These are phyloP conservation scores for Icerya purchasi DNA, from an alignment of 2,888 invertebrate genomes.

Conservation along the genomic window DNA sequence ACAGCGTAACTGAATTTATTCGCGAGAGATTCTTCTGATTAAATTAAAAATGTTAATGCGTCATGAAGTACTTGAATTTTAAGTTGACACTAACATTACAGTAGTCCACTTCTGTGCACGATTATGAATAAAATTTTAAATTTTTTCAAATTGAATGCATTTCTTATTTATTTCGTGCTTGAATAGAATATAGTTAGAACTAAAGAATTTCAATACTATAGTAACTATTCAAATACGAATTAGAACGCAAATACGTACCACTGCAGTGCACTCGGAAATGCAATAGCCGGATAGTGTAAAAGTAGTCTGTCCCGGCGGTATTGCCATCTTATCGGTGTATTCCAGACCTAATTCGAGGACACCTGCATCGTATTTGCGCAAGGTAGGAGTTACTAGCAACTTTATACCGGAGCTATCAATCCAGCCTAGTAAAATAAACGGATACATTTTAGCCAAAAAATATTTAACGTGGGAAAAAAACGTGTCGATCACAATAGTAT, in stretches of 20 bases:
- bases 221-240: background rate
- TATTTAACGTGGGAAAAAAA: too few relatives aligned
- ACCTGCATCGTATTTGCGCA: slow-evolving; percentile 71
- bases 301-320: slow-evolving; percentile 51
- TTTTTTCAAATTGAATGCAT: background rate
- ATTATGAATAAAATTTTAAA: background rate
- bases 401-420: slow-evolving; percentile 77
- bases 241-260: slow-evolving; percentile 34
- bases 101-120: too few relatives aligned
- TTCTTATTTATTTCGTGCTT: background rate
- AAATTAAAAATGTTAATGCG: too few relatives aligned
- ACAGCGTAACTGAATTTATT: too few relatives aligned
- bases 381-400: slow-evolving; percentile 50
- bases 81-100: too few relatives aligned
- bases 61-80: too few relatives aligned
- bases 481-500: too few relatives aligned
- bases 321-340: slow-evolving; percentile 95
- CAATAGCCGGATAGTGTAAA: slow-evolving; percentile 80
- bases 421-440: slow-evolving; percentile 42
- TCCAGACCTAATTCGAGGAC: slow-evolving; percentile 92
- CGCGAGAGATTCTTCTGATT: too few relatives aligned
- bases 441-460: too few relatives aligned
- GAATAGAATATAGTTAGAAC: too few relatives aligned
- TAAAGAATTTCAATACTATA: too few relatives aligned
- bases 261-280: slow-evolving; percentile 74